Evolutionary conservation across 2,797 vertebrate genomes (phyloP), one percentile per base, ranked within the genome.

Genomic region (Aldrovandia affinis): DNA sequence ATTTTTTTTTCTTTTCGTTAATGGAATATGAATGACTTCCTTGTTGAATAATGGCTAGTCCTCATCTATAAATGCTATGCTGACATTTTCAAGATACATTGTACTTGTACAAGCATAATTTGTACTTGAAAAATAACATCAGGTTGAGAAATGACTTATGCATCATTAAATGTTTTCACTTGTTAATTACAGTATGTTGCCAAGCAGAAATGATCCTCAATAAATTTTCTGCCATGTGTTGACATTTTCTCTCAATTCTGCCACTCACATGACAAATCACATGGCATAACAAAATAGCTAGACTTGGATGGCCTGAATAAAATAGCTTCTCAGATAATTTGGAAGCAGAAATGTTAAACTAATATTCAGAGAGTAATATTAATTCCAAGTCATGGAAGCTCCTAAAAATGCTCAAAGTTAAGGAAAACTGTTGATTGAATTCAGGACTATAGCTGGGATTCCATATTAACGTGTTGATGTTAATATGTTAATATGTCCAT

Each of bases 11-110:
- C 78, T 70, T 47, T 77, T 61, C 42, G 70, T 44, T 83, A 83
- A 83, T 83, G 82, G 82, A 63, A 83, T 78, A 78, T 61, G 42
- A 83, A 83, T 78, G 54, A 78, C 82, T 50, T 33, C 39, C 15
- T 54, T 28, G 55, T 9, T 44, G 73, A 59, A 50, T 83, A 55
- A 61, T 83, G 82, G 73, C 39, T 18, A 83, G 36, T 39, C 73
- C 82, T 83, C 57, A 55, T 47, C 39, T 25, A 61, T 83, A 78
- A 78, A 78, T 42, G 73, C 73, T 59, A 61, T 36, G 22, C 42
- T 59, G 54, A 57, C 82, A 78, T 83, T 83, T 78, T 39, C 55
- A 61, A 47, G 73, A 78, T 14, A 78, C 54, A 61, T 55, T 77
- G 8, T 44, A 77, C 39, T 25, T 44, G 73, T 77, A 78, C 54